Conservation (phyloP, 2,888 invertebrate species). For the Volucella inflata region DNA sequence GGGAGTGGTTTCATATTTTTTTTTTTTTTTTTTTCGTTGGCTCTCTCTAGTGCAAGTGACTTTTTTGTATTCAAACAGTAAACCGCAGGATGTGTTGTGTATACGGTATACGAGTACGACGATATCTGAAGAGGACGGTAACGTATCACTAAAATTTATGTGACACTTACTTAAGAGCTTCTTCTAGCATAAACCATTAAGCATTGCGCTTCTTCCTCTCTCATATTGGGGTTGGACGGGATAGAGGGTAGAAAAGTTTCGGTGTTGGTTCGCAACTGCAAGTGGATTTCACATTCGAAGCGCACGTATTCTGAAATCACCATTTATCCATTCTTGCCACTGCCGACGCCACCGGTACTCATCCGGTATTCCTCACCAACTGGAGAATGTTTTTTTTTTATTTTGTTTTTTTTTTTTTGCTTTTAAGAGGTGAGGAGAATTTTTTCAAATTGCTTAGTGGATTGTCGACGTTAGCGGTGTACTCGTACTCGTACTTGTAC, state of each 20-base stretch:
- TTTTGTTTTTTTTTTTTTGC: constrained; percentile 1
- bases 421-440: constrained; percentile 8
- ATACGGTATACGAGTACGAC: constrained; percentile 59
- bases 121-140: constrained; percentile 53
- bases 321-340: constrained; percentile 71
- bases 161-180: constrained; percentile 78
- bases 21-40: constrained; percentile 13
- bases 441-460: constrained; percentile 55
- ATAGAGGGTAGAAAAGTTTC: constrained; percentile 23
- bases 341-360: constrained; percentile 61
- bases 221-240: constrained; percentile 4
- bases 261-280: constrained; percentile 56
- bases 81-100: constrained; percentile 75
- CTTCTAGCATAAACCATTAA: constrained; percentile 78
- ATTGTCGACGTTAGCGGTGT: constrained; percentile 60
- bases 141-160: constrained; percentile 77
- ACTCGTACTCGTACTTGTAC: constrained; percentile 34
- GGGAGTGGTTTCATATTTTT: constrained; percentile 61
- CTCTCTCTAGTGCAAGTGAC: constrained; percentile 61
- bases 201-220: constrained; percentile 73
- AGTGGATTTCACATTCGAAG: constrained; percentile 74
- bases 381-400: constrained; percentile 13
- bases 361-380: constrained; percentile 45
- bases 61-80: constrained; percentile 75
- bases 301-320: constrained; percentile 75